Evolutionary conservation across 2,113 vertebrate species (phyloP).

Genomic region (Seriola quinqueradiata): DNA sequence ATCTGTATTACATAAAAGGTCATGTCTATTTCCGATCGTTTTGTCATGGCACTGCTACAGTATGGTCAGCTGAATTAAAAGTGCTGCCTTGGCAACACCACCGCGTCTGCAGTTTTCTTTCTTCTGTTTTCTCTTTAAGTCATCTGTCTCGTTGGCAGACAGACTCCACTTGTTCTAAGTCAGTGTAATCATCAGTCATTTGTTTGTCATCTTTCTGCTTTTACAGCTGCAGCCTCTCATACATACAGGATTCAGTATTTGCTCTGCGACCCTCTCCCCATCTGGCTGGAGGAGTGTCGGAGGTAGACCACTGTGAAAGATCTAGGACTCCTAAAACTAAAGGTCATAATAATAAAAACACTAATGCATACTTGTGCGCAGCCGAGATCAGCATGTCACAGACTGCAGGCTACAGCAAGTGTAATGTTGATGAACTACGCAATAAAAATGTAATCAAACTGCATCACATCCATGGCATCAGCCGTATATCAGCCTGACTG

Average conservation of each 20-base stretch:
- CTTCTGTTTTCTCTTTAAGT: not conserved
- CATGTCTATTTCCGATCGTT: conserved; percentile 4
- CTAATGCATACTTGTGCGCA: not conserved
- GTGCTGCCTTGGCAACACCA: conserved; percentile 22
- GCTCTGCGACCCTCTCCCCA: no score
- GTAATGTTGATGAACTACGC: not conserved
- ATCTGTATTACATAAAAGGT: conserved; percentile 18
- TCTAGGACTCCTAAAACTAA: not conserved
- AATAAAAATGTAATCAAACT: conserved; percentile 20
- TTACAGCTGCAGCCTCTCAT: conserved; percentile 33
- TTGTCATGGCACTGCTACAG: not conserved
- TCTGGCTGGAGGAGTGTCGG: not conserved
- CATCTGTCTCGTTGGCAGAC: conserved; percentile 24
- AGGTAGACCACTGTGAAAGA: not conserved
- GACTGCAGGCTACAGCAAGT: not conserved
- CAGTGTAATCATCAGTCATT: conserved; percentile 28
- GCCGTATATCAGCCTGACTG: not conserved
- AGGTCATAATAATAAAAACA: conserved; percentile 15
- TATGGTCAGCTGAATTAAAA: conserved; percentile 35
- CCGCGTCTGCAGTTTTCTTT: not conserved
- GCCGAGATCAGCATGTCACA: not conserved
- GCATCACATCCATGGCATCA: not conserved
- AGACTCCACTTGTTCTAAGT: not conserved
- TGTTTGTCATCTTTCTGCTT: conserved; percentile 25
- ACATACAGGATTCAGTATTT: not conserved